A percentile compares a stretch with the other conserved stretches of the same genome.
These are phyloP conservation scores for Xylocopa sonorina DNA, from an alignment of 1,140 invertebrate genomes.

Conservation along the genomic window DNA sequence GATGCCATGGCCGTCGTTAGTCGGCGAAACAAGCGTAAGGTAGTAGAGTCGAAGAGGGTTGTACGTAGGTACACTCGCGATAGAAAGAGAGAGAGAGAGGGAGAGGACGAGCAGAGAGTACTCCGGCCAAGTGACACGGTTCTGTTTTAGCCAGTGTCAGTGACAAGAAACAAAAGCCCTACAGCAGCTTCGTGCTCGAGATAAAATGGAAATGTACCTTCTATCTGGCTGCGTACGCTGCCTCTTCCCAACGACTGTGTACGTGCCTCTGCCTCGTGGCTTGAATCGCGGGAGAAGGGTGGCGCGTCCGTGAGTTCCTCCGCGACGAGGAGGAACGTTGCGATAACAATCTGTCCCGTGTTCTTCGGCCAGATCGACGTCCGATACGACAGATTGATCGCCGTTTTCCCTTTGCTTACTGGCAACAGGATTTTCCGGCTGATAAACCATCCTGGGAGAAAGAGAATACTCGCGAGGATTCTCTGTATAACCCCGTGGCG, in stretches of 20 bases:
- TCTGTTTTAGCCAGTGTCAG: conserved; percentile 56
- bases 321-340: too few relatives aligned
- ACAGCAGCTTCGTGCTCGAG: conserved; percentile 50
- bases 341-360: conserved; percentile 20
- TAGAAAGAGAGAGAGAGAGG: too few relatives aligned
- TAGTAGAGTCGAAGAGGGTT: conserved; percentile 21
- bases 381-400: too few relatives aligned
- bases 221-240: conserved; percentile 11
- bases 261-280: neutral
- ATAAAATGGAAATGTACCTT: conserved; percentile 70
- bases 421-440: too few relatives aligned
- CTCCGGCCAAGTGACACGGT: conserved; percentile 52
- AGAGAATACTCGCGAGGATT: neutral
- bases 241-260: neutral
- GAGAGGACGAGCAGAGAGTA: neutral
- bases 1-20: conserved; percentile 22
- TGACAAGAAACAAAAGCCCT: conserved; percentile 72
- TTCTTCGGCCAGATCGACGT: neutral
- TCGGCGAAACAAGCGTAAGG: conserved; percentile 57
- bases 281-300: neutral
- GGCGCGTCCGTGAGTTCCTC: neutral
- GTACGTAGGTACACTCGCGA: too few relatives aligned
- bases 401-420: neutral
- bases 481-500: too few relatives aligned
- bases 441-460: too few relatives aligned